Percentiles rank a stretch among this genome's conserved stretches.
Evolutionary conservation across 2,888 invertebrate species (phyloP).

Genomic region (Drosophila helvetica): DNA sequence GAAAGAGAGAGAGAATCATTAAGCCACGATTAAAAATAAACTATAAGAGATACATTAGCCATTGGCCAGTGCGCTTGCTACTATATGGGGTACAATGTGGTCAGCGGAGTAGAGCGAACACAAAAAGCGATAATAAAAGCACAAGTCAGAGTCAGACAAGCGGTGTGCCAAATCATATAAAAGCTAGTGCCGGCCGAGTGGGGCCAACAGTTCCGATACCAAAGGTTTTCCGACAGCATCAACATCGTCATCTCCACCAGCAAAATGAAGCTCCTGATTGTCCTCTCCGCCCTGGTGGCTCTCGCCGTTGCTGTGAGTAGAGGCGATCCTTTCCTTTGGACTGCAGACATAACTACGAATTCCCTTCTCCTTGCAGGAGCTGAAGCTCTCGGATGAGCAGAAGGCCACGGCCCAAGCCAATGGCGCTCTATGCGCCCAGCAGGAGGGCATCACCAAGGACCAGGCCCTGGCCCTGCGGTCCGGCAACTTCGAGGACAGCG

Average conservation of each 20-base stretch:
- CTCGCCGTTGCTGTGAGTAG: conserved; percentile 64
- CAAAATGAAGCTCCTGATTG: conserved; percentile 71
- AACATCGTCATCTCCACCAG: conserved; percentile 1
- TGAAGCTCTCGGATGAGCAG: conserved; percentile 71
- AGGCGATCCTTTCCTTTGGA: background rate
- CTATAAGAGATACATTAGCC: conserved; percentile 8
- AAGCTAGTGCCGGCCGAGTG: conserved; percentile 46
- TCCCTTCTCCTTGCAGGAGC: conserved; percentile 17
- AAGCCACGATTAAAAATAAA: conserved; percentile 47
- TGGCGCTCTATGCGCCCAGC: conserved; percentile 62
- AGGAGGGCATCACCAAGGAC: conserved; percentile 66
- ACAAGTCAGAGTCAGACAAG: conserved; percentile 20
- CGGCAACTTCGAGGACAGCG: conserved; percentile 63
- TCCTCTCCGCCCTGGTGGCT: conserved; percentile 63
- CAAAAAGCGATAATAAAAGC: conserved; percentile 39
- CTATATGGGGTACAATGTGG: conserved; percentile 6
- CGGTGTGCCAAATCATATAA: conserved; percentile 58
- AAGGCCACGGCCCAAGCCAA: conserved; percentile 60
- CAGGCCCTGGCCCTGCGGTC: conserved; percentile 62
- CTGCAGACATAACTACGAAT: background rate
- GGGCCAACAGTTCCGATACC: conserved; percentile 53
- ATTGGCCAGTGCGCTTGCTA: too few relatives aligned
- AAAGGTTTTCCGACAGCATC: conserved; percentile 37
- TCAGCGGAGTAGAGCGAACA: conserved; percentile 51
- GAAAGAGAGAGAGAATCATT: conserved; percentile 32